Base-by-base conservation (phyloP, 2,797 vertebrate species). In the Macropodus opercularis region DNA sequence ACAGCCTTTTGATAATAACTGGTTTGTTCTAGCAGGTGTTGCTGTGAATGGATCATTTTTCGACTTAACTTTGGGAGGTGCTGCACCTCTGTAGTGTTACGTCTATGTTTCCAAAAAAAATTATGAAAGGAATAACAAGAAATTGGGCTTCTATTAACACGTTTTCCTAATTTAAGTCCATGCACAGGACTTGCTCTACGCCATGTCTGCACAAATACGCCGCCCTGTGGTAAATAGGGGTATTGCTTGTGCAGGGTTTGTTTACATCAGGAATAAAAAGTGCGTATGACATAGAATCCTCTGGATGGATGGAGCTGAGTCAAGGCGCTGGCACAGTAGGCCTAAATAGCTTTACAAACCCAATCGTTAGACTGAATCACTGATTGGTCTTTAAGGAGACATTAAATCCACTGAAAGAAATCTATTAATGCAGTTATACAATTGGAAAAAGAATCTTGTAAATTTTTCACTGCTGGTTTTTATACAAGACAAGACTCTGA, bases 211-310 rank as follows among this genome's bases (percentile, higher is more conserved):
- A 54, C 38, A 81, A 81, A 47, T 24, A 58, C 83, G 85, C 77
- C 91, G 61, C 42, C 88, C 14, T 23, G 84, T 72, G 92, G 72
- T 65, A 0, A 38, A 40, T 3, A 0, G 7, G 50, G n/a, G 71
- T 34, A 75, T 27, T 79, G 50, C 59, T 44, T 35, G 8, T 38
- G 24, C 58, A 27, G 65, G 74, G 75, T 90, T 92, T 93, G 92
- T 93, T 93, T 92, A 94, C 91, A 91, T 91, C 85, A 84, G 71
- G 81, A 92, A 91, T 90, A 90, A 87, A 87, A 92, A 92, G 90
- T 93, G 90, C 91, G 90, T 90, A 94, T 90, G 87, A 80, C 80
- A 84, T 71, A 85, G 87, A 86, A 85, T 86, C 75, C 63, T 81
- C 75, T 81, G 76, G 75, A 81, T 85, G 66, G 75, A 77, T 73